Conservation (phyloP, 2,888 invertebrate genomes). For the Phanerotoma sp. region DNA sequence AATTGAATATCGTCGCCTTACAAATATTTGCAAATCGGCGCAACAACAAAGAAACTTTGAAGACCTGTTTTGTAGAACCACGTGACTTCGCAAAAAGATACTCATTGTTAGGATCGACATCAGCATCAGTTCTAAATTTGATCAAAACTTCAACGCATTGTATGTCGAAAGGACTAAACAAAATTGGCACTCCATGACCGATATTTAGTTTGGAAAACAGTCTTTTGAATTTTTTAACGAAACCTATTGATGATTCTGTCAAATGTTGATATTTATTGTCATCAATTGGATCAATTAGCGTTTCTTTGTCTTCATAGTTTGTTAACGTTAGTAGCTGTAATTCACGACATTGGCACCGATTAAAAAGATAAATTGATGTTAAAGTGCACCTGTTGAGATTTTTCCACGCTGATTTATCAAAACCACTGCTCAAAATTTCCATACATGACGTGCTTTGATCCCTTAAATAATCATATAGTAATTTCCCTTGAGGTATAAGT, state of each 20-base stretch:
- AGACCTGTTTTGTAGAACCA: too few species aligned
- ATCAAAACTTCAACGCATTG: slow-evolving; percentile 8
- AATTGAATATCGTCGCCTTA: too few species aligned
- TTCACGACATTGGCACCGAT: slow-evolving; percentile 15
- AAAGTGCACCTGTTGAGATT: background rate
- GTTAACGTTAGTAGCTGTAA: background rate
- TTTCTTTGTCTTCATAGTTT: background rate
- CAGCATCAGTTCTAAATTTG: slow-evolving; percentile 2
- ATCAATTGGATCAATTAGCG: background rate
- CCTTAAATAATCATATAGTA: slow-evolving; percentile 10
- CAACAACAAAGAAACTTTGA: too few species aligned
- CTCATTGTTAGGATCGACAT: slow-evolving; percentile 17
- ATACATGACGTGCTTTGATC: background rate
- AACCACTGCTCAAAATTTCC: background rate
- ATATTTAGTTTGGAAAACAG: slow-evolving; percentile 18
- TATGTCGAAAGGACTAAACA: slow-evolving; percentile 3
- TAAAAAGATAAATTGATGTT: slow-evolving; percentile 8
- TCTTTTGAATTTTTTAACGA: slow-evolving; percentile 6
- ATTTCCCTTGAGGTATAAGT: slow-evolving; percentile 1
- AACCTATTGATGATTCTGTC: background rate
- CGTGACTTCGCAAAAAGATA: slow-evolving; percentile 19
- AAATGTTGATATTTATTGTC: too few species aligned
- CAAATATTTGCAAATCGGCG: too few species aligned
- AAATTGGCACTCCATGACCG: slow-evolving; percentile 17
- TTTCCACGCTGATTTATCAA: slow-evolving; percentile 8